Evolutionary conservation across 2,888 invertebrate species (phyloP).

Genomic region (Nymphalis c-album): DNA sequence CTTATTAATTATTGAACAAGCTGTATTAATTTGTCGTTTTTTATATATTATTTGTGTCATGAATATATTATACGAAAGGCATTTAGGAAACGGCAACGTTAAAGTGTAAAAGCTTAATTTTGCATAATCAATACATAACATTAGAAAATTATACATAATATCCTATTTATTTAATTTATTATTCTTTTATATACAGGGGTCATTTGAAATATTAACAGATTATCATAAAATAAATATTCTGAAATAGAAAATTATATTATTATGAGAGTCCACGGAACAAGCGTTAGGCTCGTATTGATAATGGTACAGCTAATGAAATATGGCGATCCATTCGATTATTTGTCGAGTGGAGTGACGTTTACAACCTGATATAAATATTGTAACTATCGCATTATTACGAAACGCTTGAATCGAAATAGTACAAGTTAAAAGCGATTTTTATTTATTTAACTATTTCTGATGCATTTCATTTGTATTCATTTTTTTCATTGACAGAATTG

Average conservation of each 20-base stretch:
- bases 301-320: slow-evolving; percentile 22
- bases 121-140: not conserved
- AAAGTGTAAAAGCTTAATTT: not conserved
- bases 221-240: slow-evolving; percentile 13
- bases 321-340: slow-evolving; percentile 29
- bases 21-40: not conserved
- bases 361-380: slow-evolving; percentile 59
- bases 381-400: slow-evolving; percentile 23
- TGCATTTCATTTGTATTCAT: too few species aligned
- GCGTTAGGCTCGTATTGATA: not conserved
- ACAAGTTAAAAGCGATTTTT: not conserved
- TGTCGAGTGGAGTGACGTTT: slow-evolving; percentile 53
- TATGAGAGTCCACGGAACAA: slow-evolving; percentile 8
- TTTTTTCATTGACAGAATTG: too few species aligned
- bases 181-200: too few species aligned
- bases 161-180: not conserved
- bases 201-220: slow-evolving; percentile 16
- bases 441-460: too few species aligned
- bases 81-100: not conserved
- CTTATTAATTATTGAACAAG: not conserved
- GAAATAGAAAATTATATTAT: slow-evolving; percentile 14
- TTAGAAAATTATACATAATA: not conserved
- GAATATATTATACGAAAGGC: not conserved
- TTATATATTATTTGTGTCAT: not conserved
- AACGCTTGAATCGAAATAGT: not conserved